Evolutionary conservation across 2,888 invertebrate genomes (phyloP).

Genomic region (Esperia sulphurella): DNA sequence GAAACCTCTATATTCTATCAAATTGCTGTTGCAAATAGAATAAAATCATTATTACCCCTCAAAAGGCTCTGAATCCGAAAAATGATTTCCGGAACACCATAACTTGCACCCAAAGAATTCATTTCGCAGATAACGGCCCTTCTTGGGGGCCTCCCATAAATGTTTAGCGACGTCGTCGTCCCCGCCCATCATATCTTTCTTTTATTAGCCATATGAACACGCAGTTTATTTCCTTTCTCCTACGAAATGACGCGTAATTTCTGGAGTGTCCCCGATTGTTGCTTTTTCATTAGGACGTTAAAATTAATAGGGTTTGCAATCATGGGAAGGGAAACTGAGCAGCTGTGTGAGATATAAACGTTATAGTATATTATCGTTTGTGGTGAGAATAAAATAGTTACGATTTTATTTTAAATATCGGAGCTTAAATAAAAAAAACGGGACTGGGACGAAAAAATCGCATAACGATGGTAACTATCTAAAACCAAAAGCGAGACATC

Average conservation of each 20-base stretch:
- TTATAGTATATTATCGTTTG: not conserved
- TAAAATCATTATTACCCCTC: too few species aligned
- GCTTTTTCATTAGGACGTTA: slow-evolving; percentile 15
- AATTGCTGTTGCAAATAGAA: too few species aligned
- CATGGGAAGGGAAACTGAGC: not conserved
- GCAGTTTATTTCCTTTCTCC: slow-evolving; percentile 21
- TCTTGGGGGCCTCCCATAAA: slow-evolving; percentile 22
- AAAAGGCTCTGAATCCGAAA: not conserved
- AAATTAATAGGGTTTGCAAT: not conserved
- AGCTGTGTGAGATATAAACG: not conserved
- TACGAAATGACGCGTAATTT: slow-evolving; percentile 18
- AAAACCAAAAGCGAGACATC: too few species aligned
- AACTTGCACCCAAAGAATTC: slow-evolving; percentile 19
- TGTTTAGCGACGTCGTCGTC: slow-evolving; percentile 26
- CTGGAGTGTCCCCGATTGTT: slow-evolving; percentile 14
- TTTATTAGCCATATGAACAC: slow-evolving; percentile 24
- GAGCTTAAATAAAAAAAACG: not conserved
- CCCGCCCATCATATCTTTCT: slow-evolving; percentile 28
- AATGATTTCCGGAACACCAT: slow-evolving; percentile 16
- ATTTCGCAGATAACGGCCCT: slow-evolving; percentile 12
- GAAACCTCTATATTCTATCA: too few species aligned
- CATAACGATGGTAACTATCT: too few species aligned
- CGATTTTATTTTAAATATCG: too few species aligned
- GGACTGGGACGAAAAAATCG: too few species aligned
- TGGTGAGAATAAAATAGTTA: too few species aligned